Percentiles rank a stretch among this genome's conserved stretches.
Conservation (phyloP, 2,113 vertebrate species). For the Osmerus eperlanus region DNA sequence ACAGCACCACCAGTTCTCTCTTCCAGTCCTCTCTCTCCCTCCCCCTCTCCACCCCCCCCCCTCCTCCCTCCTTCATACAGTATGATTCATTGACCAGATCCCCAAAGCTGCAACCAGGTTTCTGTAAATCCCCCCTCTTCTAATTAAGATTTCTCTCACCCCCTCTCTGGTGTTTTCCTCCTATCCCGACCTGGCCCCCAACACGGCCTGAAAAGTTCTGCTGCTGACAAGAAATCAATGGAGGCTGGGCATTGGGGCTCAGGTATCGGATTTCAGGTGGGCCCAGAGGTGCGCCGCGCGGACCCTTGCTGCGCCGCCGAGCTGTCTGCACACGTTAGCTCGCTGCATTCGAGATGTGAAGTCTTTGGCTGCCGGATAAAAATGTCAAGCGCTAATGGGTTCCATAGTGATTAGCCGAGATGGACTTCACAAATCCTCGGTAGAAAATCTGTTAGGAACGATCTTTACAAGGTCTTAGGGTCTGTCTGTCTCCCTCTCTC, state of each 20-base stretch:
- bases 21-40: constrained; percentile 16
- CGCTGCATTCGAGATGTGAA: constrained; percentile 53
- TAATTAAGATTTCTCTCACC: constrained; percentile 80
- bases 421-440: constrained; percentile 68
- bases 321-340: constrained; percentile 63
- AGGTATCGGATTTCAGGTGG: constrained; percentile 78
- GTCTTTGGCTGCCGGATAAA: constrained; percentile 74
- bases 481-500: constrained; percentile 22
- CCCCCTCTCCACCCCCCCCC: constrained; percentile 16
- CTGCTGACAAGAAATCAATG: constrained; percentile 78
- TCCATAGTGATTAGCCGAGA: constrained; percentile 76
- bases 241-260: constrained; percentile 53
- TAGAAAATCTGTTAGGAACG: constrained; percentile 69
- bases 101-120: constrained; percentile 57
- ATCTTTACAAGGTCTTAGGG: constrained; percentile 75
- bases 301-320: constrained; percentile 37
- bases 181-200: constrained; percentile 32
- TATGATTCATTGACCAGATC: constrained; percentile 57
- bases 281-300: constrained; percentile 61
- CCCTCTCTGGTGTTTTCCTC: constrained; percentile 26
- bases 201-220: constrained; percentile 66
- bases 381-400: constrained; percentile 78
- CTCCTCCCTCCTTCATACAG: constrained; percentile 16
- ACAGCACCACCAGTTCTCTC: constrained; percentile 15
- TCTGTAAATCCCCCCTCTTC: constrained; percentile 66